phyloP scores from a whole-genome alignment of 2,888 invertebrate species.

The Oxystoma pomonae region DNA sequence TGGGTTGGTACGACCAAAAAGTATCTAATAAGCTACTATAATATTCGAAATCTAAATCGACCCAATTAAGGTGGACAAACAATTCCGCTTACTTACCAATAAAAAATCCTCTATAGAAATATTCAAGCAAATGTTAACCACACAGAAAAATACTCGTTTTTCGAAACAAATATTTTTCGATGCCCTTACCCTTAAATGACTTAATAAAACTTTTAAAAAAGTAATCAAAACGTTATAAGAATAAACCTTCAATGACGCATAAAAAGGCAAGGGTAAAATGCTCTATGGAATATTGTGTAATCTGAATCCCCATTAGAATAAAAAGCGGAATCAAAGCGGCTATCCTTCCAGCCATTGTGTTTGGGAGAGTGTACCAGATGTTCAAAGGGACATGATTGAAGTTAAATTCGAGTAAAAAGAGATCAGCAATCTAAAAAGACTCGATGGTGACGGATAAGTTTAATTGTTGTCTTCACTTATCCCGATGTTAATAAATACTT shows the following conservation, averaged over 20 bases:
- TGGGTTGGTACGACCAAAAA: too few species aligned
- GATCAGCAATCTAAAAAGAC: constrained; percentile 41
- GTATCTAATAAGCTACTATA: too few species aligned
- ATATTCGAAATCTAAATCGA: too few species aligned
- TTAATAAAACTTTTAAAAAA: neutral
- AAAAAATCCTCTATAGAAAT: too few species aligned
- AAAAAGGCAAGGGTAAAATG: neutral
- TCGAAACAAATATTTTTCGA: too few species aligned
- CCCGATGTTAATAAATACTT: too few species aligned
- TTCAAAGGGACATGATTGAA: constrained; percentile 46
- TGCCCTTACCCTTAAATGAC: neutral
- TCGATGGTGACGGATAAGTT: constrained; percentile 43
- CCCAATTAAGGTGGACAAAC: too few species aligned
- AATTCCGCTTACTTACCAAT: too few species aligned
- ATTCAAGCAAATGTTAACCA: too few species aligned
- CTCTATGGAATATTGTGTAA: neutral
- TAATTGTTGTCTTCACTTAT: constrained; percentile 38
- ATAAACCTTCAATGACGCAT: neutral
- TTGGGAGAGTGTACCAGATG: constrained; percentile 44
- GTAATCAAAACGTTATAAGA: neutral
- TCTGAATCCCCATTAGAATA: neutral
- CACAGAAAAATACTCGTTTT: too few species aligned
- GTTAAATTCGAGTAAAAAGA: constrained; percentile 46
- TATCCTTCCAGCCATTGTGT: constrained; percentile 9
- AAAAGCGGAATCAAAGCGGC: constrained; percentile 4